Evolutionary conservation across 2,888 invertebrate species (phyloP), one percentile per base, ranked within the genome.

Genomic region (Tethea ocularis): DNA sequence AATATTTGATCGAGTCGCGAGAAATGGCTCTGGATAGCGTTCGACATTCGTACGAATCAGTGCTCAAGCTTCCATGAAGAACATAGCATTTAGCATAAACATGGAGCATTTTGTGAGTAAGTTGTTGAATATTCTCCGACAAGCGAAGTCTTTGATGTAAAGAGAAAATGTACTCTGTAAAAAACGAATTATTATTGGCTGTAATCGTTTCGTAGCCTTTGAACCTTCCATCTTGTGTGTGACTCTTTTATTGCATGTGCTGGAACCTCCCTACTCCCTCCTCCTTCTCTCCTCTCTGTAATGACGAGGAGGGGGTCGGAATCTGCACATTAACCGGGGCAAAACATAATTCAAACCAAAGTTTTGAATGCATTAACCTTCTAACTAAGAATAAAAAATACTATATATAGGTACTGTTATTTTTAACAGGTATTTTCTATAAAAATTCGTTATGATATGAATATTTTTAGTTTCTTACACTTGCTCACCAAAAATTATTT

Each of bases 151-250:
- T 82, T 75, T 81, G 70, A 81, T 68, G 69, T 76, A 61, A 65
- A 65, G 63, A 63, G 53, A 66, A 69, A 74, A 72, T 61, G 61
- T 71, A 65, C 59, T 63, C 65, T 62, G 63, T 63, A 66, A 64
- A 66, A 70, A 69, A 68, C 62, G 67, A 75, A 74, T 73, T 76
- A 79, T 80, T 75, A 75, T 78, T 71, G 68, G 65, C 61, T 62
- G 68, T 77, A 77, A 79, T 77, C 68, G 63, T 63, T 61, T 57
- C 58, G 52, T 63, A 66, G 67, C 73, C 69, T 77, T 76, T 73
- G 75, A 75, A 67, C 66, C 66, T 64, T 68, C 61, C 60, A 61
- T 72, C 64, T 67, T 69, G 72, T 67, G 56, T 64, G 67, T 73
- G 74, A 73, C 82, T 72, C 68, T 69, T 75, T 73, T 75, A 76